Percentiles rank a stretch among this genome's conserved stretches.
Conservation (phyloP, 2,888 invertebrate genomes). For the Emmelina monodactyla region DNA sequence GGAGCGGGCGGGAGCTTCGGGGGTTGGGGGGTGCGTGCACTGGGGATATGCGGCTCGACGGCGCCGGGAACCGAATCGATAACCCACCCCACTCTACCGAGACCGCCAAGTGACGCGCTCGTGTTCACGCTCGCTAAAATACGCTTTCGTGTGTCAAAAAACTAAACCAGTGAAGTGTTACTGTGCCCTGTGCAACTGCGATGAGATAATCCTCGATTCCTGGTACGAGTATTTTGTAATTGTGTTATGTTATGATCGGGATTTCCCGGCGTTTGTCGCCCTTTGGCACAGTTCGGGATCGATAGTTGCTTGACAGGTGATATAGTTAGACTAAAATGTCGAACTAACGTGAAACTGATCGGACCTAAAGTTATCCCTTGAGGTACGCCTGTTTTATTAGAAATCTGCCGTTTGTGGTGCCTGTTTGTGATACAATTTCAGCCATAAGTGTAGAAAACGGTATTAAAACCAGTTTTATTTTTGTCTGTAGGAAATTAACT, state of each 20-base stretch:
- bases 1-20: conserved; percentile 24
- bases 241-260: conserved; percentile 12
- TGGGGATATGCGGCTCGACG: conserved; percentile 59
- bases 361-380: no score
- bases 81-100: conserved; percentile 42
- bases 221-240: conserved; percentile 33
- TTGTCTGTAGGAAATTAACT: no score
- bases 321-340: no score
- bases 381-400: no score
- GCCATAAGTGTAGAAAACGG: no score
- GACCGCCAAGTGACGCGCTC: conserved; percentile 40
- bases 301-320: conserved; percentile 21
- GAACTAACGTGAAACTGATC: no score
- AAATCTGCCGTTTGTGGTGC: no score
- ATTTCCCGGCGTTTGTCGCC: conserved; percentile 24
- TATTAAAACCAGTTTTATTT: no score
- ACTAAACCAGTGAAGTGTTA: conserved; percentile 30
- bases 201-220: conserved; percentile 44
- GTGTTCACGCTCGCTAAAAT: conserved; percentile 23
- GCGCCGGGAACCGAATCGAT: conserved; percentile 60
- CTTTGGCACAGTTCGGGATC: conserved; percentile 23
- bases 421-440: no score
- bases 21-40: conserved; percentile 55
- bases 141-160: conserved; percentile 23
- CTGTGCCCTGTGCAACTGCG: conserved; percentile 16